Percentiles rank a stretch among this genome's conserved stretches.
These are phyloP conservation scores for Formica aserva DNA, from an alignment of 2,888 invertebrate species.

Conservation along the genomic window DNA sequence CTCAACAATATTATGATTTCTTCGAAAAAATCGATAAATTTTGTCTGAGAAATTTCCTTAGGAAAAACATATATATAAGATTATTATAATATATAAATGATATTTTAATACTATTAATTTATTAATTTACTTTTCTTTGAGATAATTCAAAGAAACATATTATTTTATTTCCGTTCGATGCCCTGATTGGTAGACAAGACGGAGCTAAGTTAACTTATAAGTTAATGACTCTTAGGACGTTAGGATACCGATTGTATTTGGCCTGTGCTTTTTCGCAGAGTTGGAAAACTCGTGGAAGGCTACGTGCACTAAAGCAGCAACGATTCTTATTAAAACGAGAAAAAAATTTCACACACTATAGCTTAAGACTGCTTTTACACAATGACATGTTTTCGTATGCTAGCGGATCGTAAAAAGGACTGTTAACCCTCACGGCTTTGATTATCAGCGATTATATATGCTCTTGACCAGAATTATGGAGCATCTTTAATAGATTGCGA, in stretches of 20 bases:
- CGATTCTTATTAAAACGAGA: slow-evolving; percentile 52
- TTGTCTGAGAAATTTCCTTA: slow-evolving; percentile 13
- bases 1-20: not conserved
- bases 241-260: slow-evolving; percentile 68
- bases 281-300: slow-evolving; percentile 51
- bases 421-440: slow-evolving; percentile 31
- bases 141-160: slow-evolving; percentile 3
- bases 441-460: not conserved
- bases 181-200: slow-evolving; percentile 77
- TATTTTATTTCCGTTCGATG: slow-evolving; percentile 44
- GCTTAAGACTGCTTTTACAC: slow-evolving; percentile 79
- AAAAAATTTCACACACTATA: slow-evolving; percentile 65
- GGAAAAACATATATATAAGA: not conserved
- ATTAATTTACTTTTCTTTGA: slow-evolving; percentile 12
- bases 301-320: slow-evolving; percentile 63
- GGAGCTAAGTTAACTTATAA: slow-evolving; percentile 76
- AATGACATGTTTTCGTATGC: slow-evolving; percentile 71
- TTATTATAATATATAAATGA: slow-evolving; percentile 22
- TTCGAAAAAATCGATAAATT: slow-evolving; percentile 2
- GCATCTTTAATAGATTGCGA: not conserved
- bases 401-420: slow-evolving; percentile 28
- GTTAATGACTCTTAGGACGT: slow-evolving; percentile 72
- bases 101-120: slow-evolving; percentile 38
- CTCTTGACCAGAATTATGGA: not conserved
- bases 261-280: slow-evolving; percentile 62